phyloP scores from a whole-genome alignment of 2,888 invertebrate genomes.

The Monochamus alternatus region DNA sequence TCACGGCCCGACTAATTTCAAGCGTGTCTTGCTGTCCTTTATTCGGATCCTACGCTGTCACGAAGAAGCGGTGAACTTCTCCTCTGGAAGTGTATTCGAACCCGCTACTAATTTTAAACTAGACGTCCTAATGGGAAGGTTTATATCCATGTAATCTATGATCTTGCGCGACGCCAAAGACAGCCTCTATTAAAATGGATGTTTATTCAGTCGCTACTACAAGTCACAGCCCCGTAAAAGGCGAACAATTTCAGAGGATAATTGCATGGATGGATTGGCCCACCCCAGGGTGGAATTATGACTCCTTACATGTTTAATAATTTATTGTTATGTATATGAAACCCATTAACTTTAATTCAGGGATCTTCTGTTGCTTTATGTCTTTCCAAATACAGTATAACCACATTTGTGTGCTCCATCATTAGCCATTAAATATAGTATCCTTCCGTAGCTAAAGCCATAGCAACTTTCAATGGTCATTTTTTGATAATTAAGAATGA shows the following conservation, averaged over 20 bases:
- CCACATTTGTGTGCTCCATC: too few relatives aligned
- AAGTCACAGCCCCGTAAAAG: not conserved
- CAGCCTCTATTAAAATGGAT: constrained; percentile 1
- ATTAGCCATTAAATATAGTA: too few relatives aligned
- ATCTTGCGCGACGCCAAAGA: not conserved
- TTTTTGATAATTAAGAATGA: too few relatives aligned
- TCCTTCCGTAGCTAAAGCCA: too few relatives aligned
- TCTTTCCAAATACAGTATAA: too few relatives aligned
- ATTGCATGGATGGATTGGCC: not conserved
- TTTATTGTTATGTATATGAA: too few relatives aligned
- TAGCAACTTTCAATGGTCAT: too few relatives aligned
- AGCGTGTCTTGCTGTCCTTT: not conserved
- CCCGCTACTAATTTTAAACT: constrained; percentile 1
- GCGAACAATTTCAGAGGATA: not conserved
- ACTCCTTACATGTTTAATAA: not conserved
- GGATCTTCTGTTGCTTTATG: too few relatives aligned
- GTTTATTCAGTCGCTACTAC: not conserved
- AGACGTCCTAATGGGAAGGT: constrained; percentile 1
- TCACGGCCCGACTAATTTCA: not conserved
- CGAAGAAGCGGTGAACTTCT: not conserved
- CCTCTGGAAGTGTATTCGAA: not conserved
- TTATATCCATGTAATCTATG: constrained; percentile 1
- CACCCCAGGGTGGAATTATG: not conserved
- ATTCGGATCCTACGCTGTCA: not conserved
- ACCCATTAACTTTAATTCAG: too few relatives aligned